A percentile compares a stretch with the other conserved stretches of the same genome.
Evolutionary conservation across 1,140 invertebrate genomes (phyloP).

Genomic region (Musca domestica): DNA sequence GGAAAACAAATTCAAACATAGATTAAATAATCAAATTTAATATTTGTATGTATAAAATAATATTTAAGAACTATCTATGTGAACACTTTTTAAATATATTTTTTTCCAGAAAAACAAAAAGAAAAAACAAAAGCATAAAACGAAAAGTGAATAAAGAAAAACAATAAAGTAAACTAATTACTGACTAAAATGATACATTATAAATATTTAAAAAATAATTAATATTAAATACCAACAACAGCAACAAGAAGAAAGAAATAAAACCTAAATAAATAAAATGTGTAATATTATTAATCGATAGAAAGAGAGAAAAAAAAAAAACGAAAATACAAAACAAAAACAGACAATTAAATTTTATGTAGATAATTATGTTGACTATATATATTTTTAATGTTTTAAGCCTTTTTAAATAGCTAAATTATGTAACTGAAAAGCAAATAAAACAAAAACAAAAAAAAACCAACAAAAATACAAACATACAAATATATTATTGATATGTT

Average conservation of each 20-base stretch:
- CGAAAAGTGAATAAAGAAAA: too few species aligned
- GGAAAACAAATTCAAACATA: neutral
- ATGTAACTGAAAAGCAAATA: slow-evolving; percentile 19
- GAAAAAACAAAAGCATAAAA: too few species aligned
- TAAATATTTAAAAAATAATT: too few species aligned
- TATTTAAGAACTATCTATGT: neutral
- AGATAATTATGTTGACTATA: slow-evolving; percentile 22
- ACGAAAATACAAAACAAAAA: too few species aligned
- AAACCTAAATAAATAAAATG: neutral
- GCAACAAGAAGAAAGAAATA: neutral
- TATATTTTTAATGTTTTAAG: slow-evolving; percentile 20
- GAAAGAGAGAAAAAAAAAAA: too few species aligned
- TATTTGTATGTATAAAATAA: neutral
- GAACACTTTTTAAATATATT: neutral
- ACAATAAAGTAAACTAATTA: too few species aligned
- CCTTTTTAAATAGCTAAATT: slow-evolving; percentile 16
- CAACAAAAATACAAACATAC: slow-evolving; percentile 1
- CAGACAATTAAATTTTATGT: slow-evolving; percentile 17
- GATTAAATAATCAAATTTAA: neutral
- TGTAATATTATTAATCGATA: too few species aligned
- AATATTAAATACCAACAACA: neutral
- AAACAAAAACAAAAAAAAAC: neutral
- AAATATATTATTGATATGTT: neutral
- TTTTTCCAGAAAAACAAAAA: neutral
- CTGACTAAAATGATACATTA: too few species aligned